These are phyloP conservation scores for Anarhynchus alexandrinus DNA, from an alignment of 2,113 vertebrate genomes.

Conservation along the genomic window DNA sequence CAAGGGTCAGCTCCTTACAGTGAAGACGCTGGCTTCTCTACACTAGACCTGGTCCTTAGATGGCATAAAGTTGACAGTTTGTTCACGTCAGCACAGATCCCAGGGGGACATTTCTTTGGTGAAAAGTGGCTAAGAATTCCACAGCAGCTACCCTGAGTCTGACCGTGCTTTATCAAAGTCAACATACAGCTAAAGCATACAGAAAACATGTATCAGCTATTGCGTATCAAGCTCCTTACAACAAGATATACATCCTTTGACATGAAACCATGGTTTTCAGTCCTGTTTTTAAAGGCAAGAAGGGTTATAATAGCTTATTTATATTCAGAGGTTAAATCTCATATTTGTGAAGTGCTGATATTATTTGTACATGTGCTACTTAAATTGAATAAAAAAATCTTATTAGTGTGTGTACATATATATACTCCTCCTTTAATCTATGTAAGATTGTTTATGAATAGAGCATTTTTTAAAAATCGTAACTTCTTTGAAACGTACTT, in stretches of 20 bases:
- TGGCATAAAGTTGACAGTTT: neutral
- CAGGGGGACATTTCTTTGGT: neutral
- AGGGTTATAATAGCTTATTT: neutral
- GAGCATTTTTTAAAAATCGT: rapidly evolving
- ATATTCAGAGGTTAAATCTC: neutral
- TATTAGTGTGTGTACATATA: neutral
- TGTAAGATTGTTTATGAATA: neutral
- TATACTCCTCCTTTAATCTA: neutral
- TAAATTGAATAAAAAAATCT: neutral
- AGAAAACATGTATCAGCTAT: neutral
- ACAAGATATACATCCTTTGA: neutral
- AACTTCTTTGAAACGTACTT: neutral
- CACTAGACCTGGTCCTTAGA: neutral
- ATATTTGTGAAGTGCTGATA: neutral
- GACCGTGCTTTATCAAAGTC: neutral
- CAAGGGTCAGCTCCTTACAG: neutral
- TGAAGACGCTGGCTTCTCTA: neutral
- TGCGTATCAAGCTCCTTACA: neutral
- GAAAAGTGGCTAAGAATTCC: neutral
- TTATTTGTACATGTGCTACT: neutral
- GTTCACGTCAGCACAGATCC: neutral
- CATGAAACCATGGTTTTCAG: neutral
- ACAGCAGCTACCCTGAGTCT: neutral
- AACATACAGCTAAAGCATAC: neutral
- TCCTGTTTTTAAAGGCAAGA: neutral